Conservation (phyloP, 2,797 vertebrate species). For the Oreortyx pictus region DNA sequence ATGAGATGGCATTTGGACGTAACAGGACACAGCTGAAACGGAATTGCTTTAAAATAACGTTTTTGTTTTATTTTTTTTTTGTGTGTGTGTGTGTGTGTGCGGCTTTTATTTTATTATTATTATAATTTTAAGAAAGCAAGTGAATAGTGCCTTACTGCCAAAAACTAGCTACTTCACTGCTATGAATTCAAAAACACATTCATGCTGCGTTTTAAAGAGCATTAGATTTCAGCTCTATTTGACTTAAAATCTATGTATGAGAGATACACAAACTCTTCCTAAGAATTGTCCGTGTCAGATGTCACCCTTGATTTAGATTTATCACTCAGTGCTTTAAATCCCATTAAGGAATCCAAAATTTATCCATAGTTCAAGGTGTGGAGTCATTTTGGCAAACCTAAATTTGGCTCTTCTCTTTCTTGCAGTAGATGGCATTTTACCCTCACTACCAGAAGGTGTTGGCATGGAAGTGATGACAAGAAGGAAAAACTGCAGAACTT, state of each 20-base stretch:
- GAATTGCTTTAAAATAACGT: not conserved
- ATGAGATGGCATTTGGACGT: not conserved
- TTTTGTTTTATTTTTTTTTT: not conserved
- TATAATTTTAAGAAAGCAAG: not conserved
- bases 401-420: not conserved
- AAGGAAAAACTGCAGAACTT: not conserved
- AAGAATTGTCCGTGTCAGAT: not conserved
- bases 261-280: not conserved
- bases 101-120: too few species aligned
- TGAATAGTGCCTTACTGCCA: not conserved
- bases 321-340: not conserved
- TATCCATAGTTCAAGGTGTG: not conserved
- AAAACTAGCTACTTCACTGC: not conserved
- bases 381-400: not conserved
- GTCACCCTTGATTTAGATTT: not conserved
- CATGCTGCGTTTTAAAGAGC: not conserved
- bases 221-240: not conserved
- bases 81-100: not conserved
- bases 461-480: not conserved
- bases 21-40: not conserved
- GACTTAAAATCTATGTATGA: not conserved
- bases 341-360: not conserved
- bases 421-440: not conserved
- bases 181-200: not conserved
- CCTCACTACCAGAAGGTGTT: not conserved